A percentile compares a stretch with the other conserved stretches of the same genome.
Evolutionary conservation across 2,888 invertebrate genomes (phyloP).

Genomic region (Athripsodes cinereus): DNA sequence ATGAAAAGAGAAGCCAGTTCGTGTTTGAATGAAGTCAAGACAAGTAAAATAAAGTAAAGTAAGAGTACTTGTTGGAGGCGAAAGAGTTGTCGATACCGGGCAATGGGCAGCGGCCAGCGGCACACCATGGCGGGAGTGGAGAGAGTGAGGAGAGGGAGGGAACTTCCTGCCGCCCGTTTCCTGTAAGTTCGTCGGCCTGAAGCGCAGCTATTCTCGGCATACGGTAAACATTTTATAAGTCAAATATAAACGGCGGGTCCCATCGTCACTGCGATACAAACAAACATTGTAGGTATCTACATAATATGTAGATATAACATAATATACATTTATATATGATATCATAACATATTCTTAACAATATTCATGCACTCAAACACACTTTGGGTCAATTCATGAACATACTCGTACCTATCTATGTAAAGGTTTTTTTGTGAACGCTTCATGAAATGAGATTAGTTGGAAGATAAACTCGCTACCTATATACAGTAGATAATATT

Average conservation of each 20-base stretch:
- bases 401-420: too few species aligned
- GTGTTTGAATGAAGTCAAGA: not conserved
- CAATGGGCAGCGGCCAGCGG: conserved; percentile 30
- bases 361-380: too few species aligned
- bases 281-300: too few species aligned
- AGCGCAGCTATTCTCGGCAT: conserved; percentile 21
- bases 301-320: too few species aligned
- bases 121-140: conserved; percentile 19
- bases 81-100: conserved; percentile 26
- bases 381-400: too few species aligned
- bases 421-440: too few species aligned
- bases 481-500: too few species aligned
- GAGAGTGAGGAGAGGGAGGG: conserved; percentile 28
- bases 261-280: conserved; percentile 3
- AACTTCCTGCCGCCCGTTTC: conserved; percentile 26
- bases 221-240: conserved; percentile 26
- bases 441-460: too few species aligned
- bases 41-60: not conserved
- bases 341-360: too few species aligned
- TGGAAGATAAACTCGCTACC: too few species aligned
- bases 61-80: conserved; percentile 28
- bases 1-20: not conserved
- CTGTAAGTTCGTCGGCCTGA: conserved; percentile 26
- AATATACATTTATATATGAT: too few species aligned
- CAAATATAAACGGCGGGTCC: conserved; percentile 23